phyloP scores from a whole-genome alignment of 2,888 invertebrate genomes.

The Luperina nickerlii region DNA sequence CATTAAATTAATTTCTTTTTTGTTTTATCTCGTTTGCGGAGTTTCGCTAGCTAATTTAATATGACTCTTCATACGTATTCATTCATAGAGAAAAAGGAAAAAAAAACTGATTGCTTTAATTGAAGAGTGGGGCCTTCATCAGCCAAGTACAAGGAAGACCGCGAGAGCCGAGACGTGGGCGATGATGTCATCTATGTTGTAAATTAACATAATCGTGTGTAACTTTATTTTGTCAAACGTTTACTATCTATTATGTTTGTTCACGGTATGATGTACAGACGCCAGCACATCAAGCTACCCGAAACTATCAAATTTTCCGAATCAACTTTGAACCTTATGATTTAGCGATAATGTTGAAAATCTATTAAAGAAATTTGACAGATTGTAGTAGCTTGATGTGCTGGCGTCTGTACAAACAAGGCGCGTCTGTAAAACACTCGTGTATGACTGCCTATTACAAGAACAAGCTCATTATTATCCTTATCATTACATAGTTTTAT shows the following conservation, averaged over 20 bases:
- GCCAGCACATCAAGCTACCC: no score
- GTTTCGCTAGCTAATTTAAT: background rate
- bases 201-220: conserved; percentile 82
- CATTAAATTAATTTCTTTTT: background rate
- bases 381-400: no score
- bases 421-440: conserved; percentile 35
- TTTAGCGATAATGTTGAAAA: no score
- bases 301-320: no score
- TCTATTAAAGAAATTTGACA: no score
- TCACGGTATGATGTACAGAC: conserved; percentile 24
- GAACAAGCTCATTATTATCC: conserved; percentile 41
- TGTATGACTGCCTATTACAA: conserved; percentile 28
- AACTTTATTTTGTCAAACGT: conserved; percentile 58
- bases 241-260: conserved; percentile 53
- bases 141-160: conserved; percentile 24
- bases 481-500: no score
- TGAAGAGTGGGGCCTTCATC: conserved; percentile 27
- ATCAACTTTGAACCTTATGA: no score
- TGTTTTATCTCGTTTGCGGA: background rate
- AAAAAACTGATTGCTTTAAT: conserved; percentile 36
- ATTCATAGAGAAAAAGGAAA: conserved; percentile 45
- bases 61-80: conserved; percentile 21
- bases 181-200: conserved; percentile 83
- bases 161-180: conserved; percentile 55
- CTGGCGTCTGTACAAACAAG: conserved; percentile 27